These are phyloP conservation scores for Passer montanus DNA, from an alignment of 2,113 vertebrate genomes.

Conservation along the genomic window DNA sequence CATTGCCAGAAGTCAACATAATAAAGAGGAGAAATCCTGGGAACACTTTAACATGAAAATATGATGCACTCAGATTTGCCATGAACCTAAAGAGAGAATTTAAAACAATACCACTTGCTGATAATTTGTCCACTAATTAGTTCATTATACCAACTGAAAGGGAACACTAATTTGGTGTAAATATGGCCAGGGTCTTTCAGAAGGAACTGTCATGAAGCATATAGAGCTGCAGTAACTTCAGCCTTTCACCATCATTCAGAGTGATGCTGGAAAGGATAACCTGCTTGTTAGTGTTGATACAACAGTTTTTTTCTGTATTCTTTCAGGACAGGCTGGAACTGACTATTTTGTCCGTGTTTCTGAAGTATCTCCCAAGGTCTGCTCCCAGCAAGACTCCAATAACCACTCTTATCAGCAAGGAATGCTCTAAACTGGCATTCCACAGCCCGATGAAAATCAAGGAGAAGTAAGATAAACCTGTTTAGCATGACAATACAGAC, in stretches of 20 bases:
- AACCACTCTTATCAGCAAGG: background rate
- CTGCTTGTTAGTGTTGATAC: background rate
- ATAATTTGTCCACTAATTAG: background rate
- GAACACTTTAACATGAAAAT: background rate
- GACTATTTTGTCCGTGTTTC: background rate
- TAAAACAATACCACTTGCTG: background rate
- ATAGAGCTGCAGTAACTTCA: background rate
- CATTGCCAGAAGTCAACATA: slow-evolving; percentile 8
- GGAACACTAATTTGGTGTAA: background rate
- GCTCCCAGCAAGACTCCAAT: background rate
- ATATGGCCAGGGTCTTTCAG: background rate
- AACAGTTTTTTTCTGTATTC: background rate
- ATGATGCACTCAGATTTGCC: background rate
- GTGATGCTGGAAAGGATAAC: background rate
- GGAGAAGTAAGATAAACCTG: background rate
- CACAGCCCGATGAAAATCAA: background rate
- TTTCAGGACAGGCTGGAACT: background rate
- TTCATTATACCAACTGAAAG: background rate
- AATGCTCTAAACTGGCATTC: background rate
- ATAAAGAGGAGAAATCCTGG: background rate
- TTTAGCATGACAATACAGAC: slow-evolving; percentile 13
- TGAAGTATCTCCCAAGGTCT: background rate
- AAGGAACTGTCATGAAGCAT: background rate
- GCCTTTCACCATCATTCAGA: background rate
- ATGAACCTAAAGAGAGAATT: background rate